phyloP scores from a whole-genome alignment of 1,140 invertebrate genomes.

The Radopholus similis region DNA sequence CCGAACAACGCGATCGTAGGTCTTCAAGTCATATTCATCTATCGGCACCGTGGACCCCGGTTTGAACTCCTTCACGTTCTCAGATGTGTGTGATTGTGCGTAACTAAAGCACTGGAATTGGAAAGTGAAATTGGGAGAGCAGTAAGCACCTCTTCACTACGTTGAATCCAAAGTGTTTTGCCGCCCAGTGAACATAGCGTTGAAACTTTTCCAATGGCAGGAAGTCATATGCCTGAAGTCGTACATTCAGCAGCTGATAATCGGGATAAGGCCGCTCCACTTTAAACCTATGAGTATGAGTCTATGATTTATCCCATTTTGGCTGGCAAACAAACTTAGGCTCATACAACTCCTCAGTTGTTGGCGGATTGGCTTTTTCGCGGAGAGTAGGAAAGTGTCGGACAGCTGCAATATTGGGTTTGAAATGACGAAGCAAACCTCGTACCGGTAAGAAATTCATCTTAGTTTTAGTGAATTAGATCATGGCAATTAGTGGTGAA shows the following conservation, averaged over 20 bases:
- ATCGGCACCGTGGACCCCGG: conserved; percentile 43
- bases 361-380: neutral
- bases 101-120: neutral
- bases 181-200: conserved; percentile 47
- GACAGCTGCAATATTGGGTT: neutral
- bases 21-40: conserved; percentile 44
- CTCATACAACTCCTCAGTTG: conserved; percentile 16
- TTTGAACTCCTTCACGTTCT: conserved; percentile 15
- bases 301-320: neutral
- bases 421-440: neutral
- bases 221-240: conserved; percentile 52
- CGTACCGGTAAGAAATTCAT: neutral
- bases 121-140: neutral
- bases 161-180: conserved; percentile 48
- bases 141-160: conserved; percentile 49
- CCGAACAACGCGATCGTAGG: conserved; percentile 48
- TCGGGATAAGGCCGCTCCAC: conserved; percentile 39
- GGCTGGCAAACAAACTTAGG: conserved; percentile 2
- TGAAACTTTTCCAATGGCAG: conserved; percentile 49
- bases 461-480: neutral
- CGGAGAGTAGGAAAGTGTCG: conserved; percentile 9
- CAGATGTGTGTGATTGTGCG: neutral
- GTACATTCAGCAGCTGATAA: conserved; percentile 41
- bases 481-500: neutral
- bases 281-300: conserved; percentile 9